These are phyloP conservation scores for Strix occidentalis DNA, from an alignment of 2,797 vertebrate genomes.

Conservation along the genomic window DNA sequence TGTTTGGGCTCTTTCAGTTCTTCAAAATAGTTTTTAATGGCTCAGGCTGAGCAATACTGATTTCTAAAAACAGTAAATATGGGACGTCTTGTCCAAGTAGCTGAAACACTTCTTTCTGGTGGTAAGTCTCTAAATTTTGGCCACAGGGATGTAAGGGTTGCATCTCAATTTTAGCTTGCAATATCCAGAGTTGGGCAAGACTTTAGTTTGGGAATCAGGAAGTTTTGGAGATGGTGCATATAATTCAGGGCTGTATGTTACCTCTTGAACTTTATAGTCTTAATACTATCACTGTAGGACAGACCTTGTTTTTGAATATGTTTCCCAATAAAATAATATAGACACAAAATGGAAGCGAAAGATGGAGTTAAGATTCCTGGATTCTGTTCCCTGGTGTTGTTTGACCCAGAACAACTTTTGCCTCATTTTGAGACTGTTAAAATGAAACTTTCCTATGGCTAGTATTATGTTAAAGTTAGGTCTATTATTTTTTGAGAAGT, in stretches of 20 bases:
- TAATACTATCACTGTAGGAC: fast-evolving
- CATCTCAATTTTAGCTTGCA: neutral
- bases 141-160: neutral
- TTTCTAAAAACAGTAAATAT: neutral
- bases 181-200: neutral
- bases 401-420: neutral
- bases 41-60: neutral
- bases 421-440: neutral
- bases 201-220: neutral
- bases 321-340: neutral
- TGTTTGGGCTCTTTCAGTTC: neutral
- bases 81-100: neutral
- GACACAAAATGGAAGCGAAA: neutral
- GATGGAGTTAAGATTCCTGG: neutral
- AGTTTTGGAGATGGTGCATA: neutral
- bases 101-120: neutral
- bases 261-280: neutral
- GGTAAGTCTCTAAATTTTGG: neutral
- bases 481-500: neutral
- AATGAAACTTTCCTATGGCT: neutral
- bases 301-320: neutral
- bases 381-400: neutral
- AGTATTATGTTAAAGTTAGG: neutral
- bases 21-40: neutral
- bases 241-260: neutral